Evolutionary conservation across 2,113 vertebrate genomes (phyloP).

Genomic region (Eudorcas thomsonii): DNA sequence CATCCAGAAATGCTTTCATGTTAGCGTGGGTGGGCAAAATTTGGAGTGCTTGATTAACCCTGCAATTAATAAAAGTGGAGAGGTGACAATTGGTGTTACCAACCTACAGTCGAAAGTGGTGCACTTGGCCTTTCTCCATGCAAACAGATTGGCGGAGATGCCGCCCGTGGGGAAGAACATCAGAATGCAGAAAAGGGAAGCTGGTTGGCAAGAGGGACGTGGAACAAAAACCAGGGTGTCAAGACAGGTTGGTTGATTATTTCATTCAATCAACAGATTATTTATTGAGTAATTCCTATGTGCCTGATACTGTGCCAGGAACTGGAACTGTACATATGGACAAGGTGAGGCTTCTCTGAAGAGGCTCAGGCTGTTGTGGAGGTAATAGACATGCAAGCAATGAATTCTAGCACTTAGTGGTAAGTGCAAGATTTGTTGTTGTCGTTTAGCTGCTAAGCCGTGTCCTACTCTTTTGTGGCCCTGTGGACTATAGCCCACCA

Average conservation of each 20-base stretch:
- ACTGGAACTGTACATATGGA: not conserved
- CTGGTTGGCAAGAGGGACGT: not conserved
- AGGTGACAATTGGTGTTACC: slow-evolving; percentile 59
- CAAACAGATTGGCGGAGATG: slow-evolving; percentile 43
- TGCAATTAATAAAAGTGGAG: slow-evolving; percentile 60
- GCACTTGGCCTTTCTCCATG: slow-evolving; percentile 50
- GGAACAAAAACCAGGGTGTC: not conserved
- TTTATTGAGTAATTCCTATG: not conserved
- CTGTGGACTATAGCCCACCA: not conserved
- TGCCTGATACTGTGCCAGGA: not conserved
- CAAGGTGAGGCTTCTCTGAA: not conserved
- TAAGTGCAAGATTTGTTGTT: not conserved
- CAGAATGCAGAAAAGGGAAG: not conserved
- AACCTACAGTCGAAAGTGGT: not conserved
- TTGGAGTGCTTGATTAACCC: slow-evolving; percentile 62
- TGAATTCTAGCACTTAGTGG: not conserved
- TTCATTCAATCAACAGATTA: not conserved
- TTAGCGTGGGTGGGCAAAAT: slow-evolving; percentile 15
- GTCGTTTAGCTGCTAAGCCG: accelerated
- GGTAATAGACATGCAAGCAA: accelerated
- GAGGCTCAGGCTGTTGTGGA: not conserved
- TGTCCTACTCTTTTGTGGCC: not conserved
- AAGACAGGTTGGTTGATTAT: not conserved
- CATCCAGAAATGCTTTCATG: not conserved
- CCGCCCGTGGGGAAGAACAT: slow-evolving; percentile 15